These are phyloP conservation scores for Lomographa bimaculata DNA, from an alignment of 2,888 invertebrate species.

Conservation along the genomic window DNA sequence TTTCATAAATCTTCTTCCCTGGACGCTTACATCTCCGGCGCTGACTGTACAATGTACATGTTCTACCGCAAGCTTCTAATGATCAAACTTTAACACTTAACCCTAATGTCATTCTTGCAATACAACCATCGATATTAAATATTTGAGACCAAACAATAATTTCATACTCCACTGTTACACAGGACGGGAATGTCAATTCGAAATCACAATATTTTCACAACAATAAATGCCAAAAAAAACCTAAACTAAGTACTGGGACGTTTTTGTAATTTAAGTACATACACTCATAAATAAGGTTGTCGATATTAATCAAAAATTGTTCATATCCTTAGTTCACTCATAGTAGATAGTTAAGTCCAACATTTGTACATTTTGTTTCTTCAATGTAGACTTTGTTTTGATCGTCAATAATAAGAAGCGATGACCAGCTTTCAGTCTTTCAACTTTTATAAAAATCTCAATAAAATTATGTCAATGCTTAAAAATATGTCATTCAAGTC, in stretches of 20 bases:
- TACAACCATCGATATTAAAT: conserved; percentile 54
- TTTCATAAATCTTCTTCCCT: no score
- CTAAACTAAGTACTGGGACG: conserved; percentile 16
- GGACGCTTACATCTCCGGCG: no score
- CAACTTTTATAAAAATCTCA: conserved; percentile 56
- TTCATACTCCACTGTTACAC: conserved; percentile 47
- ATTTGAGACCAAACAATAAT: conserved; percentile 65
- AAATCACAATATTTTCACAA: conserved; percentile 49
- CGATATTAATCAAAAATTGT: no score
- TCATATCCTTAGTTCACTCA: no score
- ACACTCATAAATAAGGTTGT: no score
- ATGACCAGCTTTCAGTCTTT: conserved; percentile 64
- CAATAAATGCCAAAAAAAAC: conserved; percentile 18
- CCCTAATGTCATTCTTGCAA: conserved; percentile 59
- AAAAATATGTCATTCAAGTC: conserved; percentile 29
- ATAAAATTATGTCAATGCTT: conserved; percentile 47
- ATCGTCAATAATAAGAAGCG: conserved; percentile 30
- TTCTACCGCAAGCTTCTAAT: conserved; percentile 1
- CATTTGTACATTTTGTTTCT: conserved; percentile 16
- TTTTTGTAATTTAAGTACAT: conserved; percentile 6
- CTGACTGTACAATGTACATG: no score
- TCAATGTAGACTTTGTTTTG: conserved; percentile 16
- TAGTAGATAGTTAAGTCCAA: not conserved
- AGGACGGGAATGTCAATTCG: conserved; percentile 69
- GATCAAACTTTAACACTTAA: conserved; percentile 22